Evolutionary conservation across 2,113 vertebrate species (phyloP).

Genomic region (Rostratula benghalensis): DNA sequence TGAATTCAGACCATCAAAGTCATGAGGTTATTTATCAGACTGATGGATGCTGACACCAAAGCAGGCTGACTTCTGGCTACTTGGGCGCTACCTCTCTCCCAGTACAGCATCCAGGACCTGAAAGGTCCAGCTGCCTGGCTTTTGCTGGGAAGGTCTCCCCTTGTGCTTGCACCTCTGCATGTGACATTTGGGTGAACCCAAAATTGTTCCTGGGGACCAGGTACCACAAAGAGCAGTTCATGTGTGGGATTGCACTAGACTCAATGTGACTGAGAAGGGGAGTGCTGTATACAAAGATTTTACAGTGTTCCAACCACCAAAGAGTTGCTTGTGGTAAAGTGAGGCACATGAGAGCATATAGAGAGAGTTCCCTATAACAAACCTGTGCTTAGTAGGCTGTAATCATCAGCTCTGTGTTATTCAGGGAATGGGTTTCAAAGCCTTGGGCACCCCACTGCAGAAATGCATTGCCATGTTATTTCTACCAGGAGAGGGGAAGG

Average conservation of each 20-base stretch:
- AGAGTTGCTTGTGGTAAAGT: background rate
- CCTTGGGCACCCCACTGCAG: background rate
- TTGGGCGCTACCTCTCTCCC: background rate
- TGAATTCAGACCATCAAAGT: background rate
- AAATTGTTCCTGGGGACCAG: background rate
- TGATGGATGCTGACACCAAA: background rate
- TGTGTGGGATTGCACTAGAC: background rate
- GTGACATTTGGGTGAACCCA: rapidly evolving
- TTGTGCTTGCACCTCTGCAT: rapidly evolving
- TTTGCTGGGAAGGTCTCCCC: background rate
- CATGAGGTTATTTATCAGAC: background rate
- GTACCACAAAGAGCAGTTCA: background rate
- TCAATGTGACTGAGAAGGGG: background rate
- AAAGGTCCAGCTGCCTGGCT: background rate
- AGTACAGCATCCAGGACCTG: background rate
- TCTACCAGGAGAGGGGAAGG: background rate
- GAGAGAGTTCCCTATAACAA: background rate
- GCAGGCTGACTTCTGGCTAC: background rate
- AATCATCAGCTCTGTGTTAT: background rate
- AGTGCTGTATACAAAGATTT: background rate
- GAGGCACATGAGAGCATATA: background rate
- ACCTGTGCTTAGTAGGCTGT: background rate
- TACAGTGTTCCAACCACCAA: background rate
- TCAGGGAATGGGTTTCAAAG: background rate
- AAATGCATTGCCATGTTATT: background rate